Evolutionary conservation across 2,888 invertebrate genomes (phyloP).

Genomic region (Drosophila quinaria): DNA sequence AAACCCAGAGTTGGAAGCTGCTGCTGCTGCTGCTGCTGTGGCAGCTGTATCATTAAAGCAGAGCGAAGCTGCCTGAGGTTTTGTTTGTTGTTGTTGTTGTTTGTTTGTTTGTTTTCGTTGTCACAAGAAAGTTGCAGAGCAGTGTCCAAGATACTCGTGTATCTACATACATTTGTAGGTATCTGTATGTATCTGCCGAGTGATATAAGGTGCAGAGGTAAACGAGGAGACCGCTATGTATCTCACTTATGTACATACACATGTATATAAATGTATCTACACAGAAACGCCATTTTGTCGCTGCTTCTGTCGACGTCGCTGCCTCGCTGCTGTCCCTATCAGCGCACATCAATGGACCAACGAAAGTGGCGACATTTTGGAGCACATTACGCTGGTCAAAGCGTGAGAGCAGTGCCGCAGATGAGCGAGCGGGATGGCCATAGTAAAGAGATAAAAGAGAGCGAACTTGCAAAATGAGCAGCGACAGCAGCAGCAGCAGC

Average conservation of each 20-base stretch:
- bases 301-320: conserved; percentile 4
- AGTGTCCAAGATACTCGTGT: conserved; percentile 40
- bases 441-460: conserved; percentile 65
- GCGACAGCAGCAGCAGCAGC: conserved; percentile 27
- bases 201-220: conserved; percentile 46
- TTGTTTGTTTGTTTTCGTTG: conserved; percentile 57
- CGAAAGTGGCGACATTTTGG: conserved; percentile 80
- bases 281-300: conserved; percentile 64
- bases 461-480: conserved; percentile 68
- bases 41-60: conserved; percentile 22
- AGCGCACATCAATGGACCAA: conserved; percentile 81
- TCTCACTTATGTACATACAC: background rate
- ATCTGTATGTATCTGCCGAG: conserved; percentile 49
- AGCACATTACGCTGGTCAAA: conserved; percentile 79
- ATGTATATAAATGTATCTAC: conserved; percentile 9
- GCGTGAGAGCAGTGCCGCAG: conserved; percentile 55
- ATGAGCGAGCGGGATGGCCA: conserved; percentile 64
- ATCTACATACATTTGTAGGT: conserved; percentile 6
- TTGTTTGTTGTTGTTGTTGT: conserved; percentile 31
- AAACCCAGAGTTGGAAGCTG: conserved; percentile 68
- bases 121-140: conserved; percentile 72
- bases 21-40: conserved; percentile 44
- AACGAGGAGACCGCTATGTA: conserved; percentile 14
- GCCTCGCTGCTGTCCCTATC: conserved; percentile 60
- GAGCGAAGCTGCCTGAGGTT: conserved; percentile 35